Conservation (phyloP, 2,888 invertebrate species). For the Chirona hameri region DNA sequence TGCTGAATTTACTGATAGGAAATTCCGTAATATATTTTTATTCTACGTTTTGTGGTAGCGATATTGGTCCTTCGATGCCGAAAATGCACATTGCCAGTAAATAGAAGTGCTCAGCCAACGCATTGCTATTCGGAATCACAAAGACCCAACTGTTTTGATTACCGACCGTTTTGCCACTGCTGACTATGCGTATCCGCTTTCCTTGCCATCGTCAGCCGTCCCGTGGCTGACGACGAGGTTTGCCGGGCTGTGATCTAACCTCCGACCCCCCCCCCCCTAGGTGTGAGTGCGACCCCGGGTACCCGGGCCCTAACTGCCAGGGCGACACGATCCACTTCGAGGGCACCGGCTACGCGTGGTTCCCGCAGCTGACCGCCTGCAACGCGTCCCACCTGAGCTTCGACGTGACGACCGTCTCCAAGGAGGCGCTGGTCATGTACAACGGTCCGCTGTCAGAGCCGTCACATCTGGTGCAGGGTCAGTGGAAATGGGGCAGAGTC, state of each 20-base stretch:
- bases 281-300: constrained; percentile 70
- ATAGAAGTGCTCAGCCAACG: too few species aligned
- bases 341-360: constrained; percentile 91
- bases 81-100: too few species aligned
- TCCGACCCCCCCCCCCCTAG: constrained; percentile 47
- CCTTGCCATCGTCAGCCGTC: too few species aligned
- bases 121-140: too few species aligned
- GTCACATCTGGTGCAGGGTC: neutral
- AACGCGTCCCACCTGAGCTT: constrained; percentile 75
- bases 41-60: too few species aligned
- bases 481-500: neutral
- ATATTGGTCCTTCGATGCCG: too few species aligned
- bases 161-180: too few species aligned
- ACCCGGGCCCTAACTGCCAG: constrained; percentile 86
- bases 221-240: too few species aligned
- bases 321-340: constrained; percentile 79
- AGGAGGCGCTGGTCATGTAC: constrained; percentile 83
- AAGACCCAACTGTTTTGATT: too few species aligned
- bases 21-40: too few species aligned
- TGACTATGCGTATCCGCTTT: too few species aligned
- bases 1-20: too few species aligned
- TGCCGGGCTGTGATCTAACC: constrained; percentile 14
- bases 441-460: constrained; percentile 63
- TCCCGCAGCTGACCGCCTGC: constrained; percentile 80
- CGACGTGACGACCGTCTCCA: constrained; percentile 70